These are phyloP conservation scores for Naso thynnoides DNA, from an alignment of 2,797 vertebrate species.

Conservation along the genomic window DNA sequence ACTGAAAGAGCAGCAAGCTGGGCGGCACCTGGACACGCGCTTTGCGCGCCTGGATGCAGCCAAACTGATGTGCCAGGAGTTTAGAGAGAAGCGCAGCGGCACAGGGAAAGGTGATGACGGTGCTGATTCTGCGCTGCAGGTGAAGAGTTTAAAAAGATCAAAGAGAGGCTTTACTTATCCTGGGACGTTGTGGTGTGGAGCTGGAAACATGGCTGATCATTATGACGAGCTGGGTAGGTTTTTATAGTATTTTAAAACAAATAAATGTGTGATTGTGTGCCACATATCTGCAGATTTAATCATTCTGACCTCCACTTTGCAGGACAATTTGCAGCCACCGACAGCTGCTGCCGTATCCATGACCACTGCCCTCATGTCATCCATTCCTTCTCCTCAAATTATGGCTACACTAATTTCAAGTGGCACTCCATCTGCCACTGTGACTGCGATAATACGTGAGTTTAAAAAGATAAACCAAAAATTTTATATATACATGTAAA, in stretches of 20 bases:
- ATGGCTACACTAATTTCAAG: conserved; percentile 91
- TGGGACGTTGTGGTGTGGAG: conserved; percentile 90
- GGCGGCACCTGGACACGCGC: conserved; percentile 42
- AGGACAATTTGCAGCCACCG: conserved; percentile 90
- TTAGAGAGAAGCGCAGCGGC: conserved; percentile 45
- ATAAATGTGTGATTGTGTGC: background rate
- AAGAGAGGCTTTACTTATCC: conserved; percentile 89
- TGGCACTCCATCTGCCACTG: conserved; percentile 93
- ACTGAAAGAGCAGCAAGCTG: conserved; percentile 58
- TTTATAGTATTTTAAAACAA: background rate
- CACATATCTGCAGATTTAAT: background rate
- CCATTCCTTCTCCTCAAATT: conserved; percentile 89
- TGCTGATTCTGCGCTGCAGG: background rate
- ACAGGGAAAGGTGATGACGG: background rate
- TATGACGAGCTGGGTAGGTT: conserved; percentile 86
- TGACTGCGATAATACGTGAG: conserved; percentile 91
- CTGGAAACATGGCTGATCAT: conserved; percentile 88
- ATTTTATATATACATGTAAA: too few species aligned
- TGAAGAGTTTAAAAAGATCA: conserved; percentile 64
- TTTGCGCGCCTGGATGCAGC: conserved; percentile 73
- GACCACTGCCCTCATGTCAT: conserved; percentile 93
- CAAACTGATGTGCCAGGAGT: conserved; percentile 69
- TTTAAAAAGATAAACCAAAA: conserved; percentile 31
- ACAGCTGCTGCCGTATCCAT: conserved; percentile 92
- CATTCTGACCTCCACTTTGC: conserved; percentile 18